Conservation (phyloP, 2,113 vertebrate genomes). For the Eptesicus fuscus region DNA sequence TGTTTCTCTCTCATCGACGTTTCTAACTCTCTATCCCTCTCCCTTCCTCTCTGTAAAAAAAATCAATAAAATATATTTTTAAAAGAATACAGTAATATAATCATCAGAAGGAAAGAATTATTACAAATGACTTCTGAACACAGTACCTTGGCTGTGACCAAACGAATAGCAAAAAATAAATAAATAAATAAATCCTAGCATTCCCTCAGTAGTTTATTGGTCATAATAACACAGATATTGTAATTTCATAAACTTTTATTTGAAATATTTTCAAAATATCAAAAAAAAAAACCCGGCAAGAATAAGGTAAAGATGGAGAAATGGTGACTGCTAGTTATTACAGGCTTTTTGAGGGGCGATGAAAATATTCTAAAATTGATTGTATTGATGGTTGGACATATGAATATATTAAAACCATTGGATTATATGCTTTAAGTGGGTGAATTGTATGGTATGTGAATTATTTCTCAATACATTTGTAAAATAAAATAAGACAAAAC, state of each 20-base stretch:
- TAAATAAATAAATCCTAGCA: background rate
- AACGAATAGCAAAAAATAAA: background rate
- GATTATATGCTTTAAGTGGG: background rate
- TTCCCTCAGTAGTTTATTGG: background rate
- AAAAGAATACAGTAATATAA: background rate
- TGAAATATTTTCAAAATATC: background rate
- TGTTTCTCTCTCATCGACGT: no score
- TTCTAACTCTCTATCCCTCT: no score
- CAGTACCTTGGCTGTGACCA: background rate
- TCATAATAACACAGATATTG: background rate
- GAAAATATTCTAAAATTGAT: background rate
- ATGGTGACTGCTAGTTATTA: background rate
- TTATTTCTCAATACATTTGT: background rate
- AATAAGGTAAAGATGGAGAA: background rate
- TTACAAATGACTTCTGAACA: background rate
- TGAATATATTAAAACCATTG: background rate
- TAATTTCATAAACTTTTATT: background rate
- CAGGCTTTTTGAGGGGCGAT: background rate
- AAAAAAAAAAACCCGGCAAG: background rate
- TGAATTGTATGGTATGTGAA: background rate
- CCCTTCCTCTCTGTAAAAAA: no score
- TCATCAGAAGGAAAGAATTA: background rate
- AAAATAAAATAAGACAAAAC: background rate
- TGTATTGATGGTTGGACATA: background rate
- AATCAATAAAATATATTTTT: no score